Conservation (phyloP, 2,888 invertebrate species). For the Trachelus tabidus region DNA sequence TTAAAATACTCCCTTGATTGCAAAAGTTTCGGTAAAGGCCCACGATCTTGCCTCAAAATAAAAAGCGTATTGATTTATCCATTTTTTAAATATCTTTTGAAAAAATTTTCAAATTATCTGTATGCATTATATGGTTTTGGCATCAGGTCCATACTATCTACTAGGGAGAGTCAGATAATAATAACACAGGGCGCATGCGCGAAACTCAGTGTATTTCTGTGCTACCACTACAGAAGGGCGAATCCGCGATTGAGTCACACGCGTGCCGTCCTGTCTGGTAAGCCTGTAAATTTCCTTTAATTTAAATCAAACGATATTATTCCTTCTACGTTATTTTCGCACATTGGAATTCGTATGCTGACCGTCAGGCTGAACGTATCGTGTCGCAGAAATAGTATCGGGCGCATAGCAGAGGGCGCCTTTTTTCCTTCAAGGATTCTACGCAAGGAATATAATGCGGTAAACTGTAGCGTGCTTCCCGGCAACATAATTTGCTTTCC, state of each 20-base stretch:
- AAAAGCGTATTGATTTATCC: not conserved
- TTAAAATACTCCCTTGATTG: constrained; percentile 12
- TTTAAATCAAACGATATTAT: not conserved
- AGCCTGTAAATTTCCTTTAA: not conserved
- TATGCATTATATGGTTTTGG: not conserved
- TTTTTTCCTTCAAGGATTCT: not conserved
- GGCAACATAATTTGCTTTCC: not conserved
- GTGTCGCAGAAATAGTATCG: not conserved
- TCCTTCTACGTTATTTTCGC: not conserved
- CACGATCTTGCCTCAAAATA: not conserved
- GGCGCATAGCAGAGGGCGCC: not conserved
- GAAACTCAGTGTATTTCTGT: not conserved
- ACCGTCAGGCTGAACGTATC: not conserved
- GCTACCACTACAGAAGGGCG: not conserved
- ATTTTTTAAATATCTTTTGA: not conserved
- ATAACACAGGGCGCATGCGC: not conserved
- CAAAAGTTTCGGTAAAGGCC: not conserved
- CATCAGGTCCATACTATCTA: not conserved
- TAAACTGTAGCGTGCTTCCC: not conserved
- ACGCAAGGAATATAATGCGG: not conserved
- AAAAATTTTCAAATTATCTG: not conserved
- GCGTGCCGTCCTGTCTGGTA: not conserved
- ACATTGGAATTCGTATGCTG: not conserved
- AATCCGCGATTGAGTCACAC: not conserved
- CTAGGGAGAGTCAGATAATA: not conserved